Percentiles rank a stretch among this genome's conserved stretches.
Evolutionary conservation across 2,113 vertebrate genomes (phyloP).

Genomic region (Bostrychus sinensis): DNA sequence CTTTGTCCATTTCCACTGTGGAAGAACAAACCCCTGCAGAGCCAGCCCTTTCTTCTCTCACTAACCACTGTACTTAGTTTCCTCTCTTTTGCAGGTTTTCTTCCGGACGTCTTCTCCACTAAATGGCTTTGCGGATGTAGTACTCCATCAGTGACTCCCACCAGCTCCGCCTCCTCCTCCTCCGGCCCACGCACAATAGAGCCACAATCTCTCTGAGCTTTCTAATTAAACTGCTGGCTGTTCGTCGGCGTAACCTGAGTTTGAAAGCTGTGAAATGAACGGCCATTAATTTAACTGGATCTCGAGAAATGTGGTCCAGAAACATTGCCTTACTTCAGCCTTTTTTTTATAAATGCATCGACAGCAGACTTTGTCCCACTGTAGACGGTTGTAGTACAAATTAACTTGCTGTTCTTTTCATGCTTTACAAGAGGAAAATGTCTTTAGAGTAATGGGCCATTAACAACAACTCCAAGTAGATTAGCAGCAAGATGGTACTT

Average conservation of each 20-base stretch:
- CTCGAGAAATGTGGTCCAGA: constrained; percentile 35
- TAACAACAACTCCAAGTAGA: constrained; percentile 29
- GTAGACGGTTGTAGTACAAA: constrained; percentile 45
- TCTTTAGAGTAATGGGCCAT: constrained; percentile 36
- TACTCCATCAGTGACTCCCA: constrained; percentile 53
- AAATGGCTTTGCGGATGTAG: constrained; percentile 60
- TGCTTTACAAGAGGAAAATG: constrained; percentile 43
- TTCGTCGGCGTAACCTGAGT: constrained; percentile 54
- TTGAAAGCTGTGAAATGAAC: constrained; percentile 52
- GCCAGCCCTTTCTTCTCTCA: constrained; percentile 13
- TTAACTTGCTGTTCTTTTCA: constrained; percentile 40
- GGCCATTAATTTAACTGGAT: constrained; percentile 54
- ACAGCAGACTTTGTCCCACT: constrained; percentile 33
- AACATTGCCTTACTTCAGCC: constrained; percentile 18
- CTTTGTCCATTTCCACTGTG: not conserved
- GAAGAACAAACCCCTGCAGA: constrained; percentile 2
- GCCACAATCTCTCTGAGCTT: constrained; percentile 49
- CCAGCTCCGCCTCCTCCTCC: constrained; percentile 38
- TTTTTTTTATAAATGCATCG: constrained; percentile 23
- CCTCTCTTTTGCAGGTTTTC: constrained; percentile 39
- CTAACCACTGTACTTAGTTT: constrained; percentile 14
- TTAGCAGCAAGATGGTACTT: not conserved
- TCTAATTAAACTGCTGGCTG: constrained; percentile 63
- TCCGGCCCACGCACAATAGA: constrained; percentile 29
- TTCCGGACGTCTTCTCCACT: constrained; percentile 29